Evolutionary conservation across 23 tunicate species (phyloP).

Genomic region (Diplosoma virens): DNA sequence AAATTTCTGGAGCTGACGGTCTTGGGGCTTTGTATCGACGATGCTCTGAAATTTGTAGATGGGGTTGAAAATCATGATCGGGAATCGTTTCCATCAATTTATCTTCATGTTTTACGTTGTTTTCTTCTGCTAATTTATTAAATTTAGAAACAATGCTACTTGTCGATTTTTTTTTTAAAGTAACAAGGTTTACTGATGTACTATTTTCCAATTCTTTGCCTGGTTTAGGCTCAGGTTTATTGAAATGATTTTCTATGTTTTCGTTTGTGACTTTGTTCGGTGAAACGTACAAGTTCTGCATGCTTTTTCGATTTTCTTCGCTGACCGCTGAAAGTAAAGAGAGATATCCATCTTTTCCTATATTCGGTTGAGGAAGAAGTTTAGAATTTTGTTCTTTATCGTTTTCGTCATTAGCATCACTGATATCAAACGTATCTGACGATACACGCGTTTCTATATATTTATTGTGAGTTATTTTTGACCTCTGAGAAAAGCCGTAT

Average conservation of each 20-base stretch:
- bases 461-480: no score
- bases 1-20: slow-evolving; percentile 13
- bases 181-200: background rate
- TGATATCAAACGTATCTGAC: no score
- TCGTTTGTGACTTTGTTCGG: background rate
- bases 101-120: background rate
- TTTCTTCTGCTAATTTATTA: background rate
- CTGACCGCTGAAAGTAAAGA: background rate
- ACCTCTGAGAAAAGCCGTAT: no score
- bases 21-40: slow-evolving; percentile 6
- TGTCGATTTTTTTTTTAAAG: background rate
- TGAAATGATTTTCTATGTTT: background rate
- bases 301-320: background rate
- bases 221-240: slow-evolving; percentile 1
- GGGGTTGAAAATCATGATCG: background rate
- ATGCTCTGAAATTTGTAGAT: no score
- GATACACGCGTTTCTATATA: no score
- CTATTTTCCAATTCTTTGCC: background rate
- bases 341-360: slow-evolving; percentile 8
- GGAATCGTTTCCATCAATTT: no score
- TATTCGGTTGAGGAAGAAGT: no score
- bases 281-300: background rate
- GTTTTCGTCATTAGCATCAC: no score
- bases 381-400: no score
- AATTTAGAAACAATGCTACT: background rate